A percentile compares a stretch with the other conserved stretches of the same genome.
phyloP scores from a whole-genome alignment of 2,888 invertebrate genomes.

The Sinotaia quadrata region DNA sequence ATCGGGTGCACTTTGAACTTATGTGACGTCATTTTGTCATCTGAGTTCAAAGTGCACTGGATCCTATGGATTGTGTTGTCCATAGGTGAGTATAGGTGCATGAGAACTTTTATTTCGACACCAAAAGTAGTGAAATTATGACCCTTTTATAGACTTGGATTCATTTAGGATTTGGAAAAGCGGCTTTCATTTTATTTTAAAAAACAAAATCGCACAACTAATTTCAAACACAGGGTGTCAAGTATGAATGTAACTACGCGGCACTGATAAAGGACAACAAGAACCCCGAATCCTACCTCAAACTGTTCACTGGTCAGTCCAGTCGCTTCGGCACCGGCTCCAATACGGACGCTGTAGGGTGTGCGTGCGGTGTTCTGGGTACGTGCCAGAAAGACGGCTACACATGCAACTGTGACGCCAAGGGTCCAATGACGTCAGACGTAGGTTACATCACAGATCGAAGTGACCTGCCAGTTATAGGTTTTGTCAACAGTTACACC shows the following conservation, averaged over 20 bases:
- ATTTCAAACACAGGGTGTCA: slow-evolving; percentile 53
- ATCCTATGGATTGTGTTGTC: too few relatives aligned
- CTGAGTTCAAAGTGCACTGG: too few relatives aligned
- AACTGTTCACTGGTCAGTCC: slow-evolving; percentile 36
- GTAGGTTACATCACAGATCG: slow-evolving; percentile 46
- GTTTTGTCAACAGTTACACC: slow-evolving; percentile 10
- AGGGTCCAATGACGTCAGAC: slow-evolving; percentile 39
- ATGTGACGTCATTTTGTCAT: too few relatives aligned
- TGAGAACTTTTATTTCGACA: too few relatives aligned
- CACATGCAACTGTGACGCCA: slow-evolving; percentile 55
- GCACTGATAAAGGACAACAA: slow-evolving; percentile 42
- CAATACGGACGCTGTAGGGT: slow-evolving; percentile 40
- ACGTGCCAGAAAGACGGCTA: slow-evolving; percentile 46
- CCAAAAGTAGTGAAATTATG: too few relatives aligned
- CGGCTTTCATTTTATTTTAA: too few relatives aligned
- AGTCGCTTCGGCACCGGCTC: slow-evolving; percentile 46
- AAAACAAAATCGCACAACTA: too few relatives aligned
- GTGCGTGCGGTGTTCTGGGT: slow-evolving; percentile 48
- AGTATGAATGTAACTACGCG: slow-evolving; percentile 48
- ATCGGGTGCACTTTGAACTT: too few relatives aligned
- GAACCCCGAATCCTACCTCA: slow-evolving; percentile 36
- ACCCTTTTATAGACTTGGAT: too few relatives aligned
- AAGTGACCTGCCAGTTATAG: slow-evolving; percentile 22
- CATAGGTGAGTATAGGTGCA: too few relatives aligned
- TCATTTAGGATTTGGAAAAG: too few relatives aligned